Evolutionary conservation across 2,797 vertebrate genomes (phyloP).

Genomic region (Poecile montanus): DNA sequence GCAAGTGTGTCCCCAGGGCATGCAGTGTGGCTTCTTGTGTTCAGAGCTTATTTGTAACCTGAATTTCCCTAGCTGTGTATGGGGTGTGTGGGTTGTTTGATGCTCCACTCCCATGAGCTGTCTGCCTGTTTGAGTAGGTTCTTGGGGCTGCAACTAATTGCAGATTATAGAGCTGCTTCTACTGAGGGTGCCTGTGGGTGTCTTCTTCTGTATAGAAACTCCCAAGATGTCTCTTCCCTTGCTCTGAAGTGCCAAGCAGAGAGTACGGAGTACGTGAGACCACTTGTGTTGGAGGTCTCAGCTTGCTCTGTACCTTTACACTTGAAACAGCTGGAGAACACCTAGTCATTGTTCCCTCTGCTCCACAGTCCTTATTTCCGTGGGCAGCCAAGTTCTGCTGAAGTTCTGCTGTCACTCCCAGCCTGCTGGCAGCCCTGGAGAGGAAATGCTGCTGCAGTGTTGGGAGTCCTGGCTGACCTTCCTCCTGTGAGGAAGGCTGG

Average conservation of each 20-base stretch:
- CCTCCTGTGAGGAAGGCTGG: not conserved
- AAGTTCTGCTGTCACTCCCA: not conserved
- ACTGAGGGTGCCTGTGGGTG: not conserved
- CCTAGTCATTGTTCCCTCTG: not conserved
- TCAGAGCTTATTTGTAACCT: slow-evolving; percentile 3
- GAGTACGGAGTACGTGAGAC: not conserved
- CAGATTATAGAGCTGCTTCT: not conserved
- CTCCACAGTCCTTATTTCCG: not conserved
- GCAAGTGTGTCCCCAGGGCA: not conserved
- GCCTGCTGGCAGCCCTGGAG: not conserved
- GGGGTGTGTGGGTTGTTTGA: not conserved
- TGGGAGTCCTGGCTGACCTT: not conserved
- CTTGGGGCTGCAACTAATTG: not conserved
- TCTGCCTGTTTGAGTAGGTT: not conserved
- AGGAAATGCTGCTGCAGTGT: not conserved
- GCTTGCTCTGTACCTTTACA: not conserved
- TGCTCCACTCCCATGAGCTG: not conserved
- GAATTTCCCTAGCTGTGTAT: not conserved
- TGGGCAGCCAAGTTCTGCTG: not conserved
- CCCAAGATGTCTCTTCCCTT: not conserved
- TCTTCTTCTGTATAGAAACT: not conserved
- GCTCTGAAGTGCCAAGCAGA: not conserved
- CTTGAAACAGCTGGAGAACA: not conserved
- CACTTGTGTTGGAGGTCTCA: not conserved
- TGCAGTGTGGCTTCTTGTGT: not conserved